phyloP scores from a whole-genome alignment of 2,888 invertebrate genomes.

The Aradus depressus region DNA sequence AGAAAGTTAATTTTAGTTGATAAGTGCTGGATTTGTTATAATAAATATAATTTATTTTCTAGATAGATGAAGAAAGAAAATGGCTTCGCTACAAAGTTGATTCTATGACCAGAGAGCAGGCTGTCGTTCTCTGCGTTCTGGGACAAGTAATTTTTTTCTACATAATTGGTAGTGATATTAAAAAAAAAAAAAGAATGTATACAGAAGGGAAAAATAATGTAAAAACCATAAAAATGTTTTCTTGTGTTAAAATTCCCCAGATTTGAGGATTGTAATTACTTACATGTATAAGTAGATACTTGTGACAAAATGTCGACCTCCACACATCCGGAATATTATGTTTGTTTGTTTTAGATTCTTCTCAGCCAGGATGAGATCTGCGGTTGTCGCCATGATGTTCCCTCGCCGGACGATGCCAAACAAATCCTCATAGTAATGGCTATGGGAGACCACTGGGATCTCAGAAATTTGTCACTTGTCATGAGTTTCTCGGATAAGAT shows the following conservation, averaged over 20 bases:
- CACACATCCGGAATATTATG: background rate
- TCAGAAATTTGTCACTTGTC: background rate
- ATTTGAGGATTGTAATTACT: background rate
- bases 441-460: slow-evolving; percentile 8
- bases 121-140: slow-evolving; percentile 8
- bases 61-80: slow-evolving; percentile 15
- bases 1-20: background rate
- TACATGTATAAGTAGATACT: background rate
- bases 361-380: slow-evolving; percentile 1
- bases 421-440: slow-evolving; percentile 12
- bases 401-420: slow-evolving; percentile 13
- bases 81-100: slow-evolving; percentile 14
- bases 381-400: slow-evolving; percentile 1
- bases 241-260: too few relatives aligned
- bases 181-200: background rate
- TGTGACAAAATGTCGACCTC: background rate
- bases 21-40: background rate
- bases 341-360: background rate
- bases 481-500: slow-evolving; percentile 7
- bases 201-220: too few relatives aligned
- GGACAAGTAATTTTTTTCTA: slow-evolving; percentile 10
- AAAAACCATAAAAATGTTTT: too few relatives aligned
- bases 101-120: slow-evolving; percentile 11
- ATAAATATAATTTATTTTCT: background rate
- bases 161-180: background rate